Conservation (phyloP, 2,888 invertebrate genomes). For the Thyatira batis region DNA sequence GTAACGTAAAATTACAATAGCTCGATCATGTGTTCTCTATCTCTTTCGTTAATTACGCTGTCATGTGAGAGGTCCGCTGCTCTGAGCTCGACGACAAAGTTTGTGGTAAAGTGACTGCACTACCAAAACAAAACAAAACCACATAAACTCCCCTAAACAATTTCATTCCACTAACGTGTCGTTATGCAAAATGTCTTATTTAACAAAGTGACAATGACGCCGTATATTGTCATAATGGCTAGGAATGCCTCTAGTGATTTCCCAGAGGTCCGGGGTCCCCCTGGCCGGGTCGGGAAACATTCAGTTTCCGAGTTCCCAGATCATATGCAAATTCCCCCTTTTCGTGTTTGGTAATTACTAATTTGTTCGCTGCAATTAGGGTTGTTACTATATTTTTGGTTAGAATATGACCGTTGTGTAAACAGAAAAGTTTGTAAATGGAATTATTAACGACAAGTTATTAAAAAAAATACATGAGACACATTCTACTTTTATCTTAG, state of each 20-base stretch:
- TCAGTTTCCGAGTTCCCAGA: slow-evolving; percentile 11
- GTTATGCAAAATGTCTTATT: background rate
- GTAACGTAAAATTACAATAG: no score
- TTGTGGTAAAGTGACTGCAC: no score
- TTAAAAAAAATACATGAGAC: no score
- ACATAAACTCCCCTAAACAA: background rate
- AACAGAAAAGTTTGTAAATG: no score
- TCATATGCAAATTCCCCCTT: slow-evolving; percentile 25
- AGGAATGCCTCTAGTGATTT: slow-evolving; percentile 16
- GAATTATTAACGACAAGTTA: no score
- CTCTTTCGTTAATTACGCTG: no score
- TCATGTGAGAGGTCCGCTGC: no score
- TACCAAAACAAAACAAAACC: background rate
- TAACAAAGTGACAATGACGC: slow-evolving; percentile 2
- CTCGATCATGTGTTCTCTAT: no score
- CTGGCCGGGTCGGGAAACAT: background rate
- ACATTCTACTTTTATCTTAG: no score
- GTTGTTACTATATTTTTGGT: background rate
- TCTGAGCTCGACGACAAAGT: no score
- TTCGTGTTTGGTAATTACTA: slow-evolving; percentile 24
- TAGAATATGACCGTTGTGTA: no score
- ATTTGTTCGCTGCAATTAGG: slow-evolving; percentile 12
- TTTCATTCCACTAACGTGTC: background rate
- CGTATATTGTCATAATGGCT: slow-evolving; percentile 21
- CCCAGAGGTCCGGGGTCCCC: slow-evolving; percentile 7